These are phyloP conservation scores for Charanyca ferruginea DNA, from an alignment of 2,888 invertebrate genomes.

Conservation along the genomic window DNA sequence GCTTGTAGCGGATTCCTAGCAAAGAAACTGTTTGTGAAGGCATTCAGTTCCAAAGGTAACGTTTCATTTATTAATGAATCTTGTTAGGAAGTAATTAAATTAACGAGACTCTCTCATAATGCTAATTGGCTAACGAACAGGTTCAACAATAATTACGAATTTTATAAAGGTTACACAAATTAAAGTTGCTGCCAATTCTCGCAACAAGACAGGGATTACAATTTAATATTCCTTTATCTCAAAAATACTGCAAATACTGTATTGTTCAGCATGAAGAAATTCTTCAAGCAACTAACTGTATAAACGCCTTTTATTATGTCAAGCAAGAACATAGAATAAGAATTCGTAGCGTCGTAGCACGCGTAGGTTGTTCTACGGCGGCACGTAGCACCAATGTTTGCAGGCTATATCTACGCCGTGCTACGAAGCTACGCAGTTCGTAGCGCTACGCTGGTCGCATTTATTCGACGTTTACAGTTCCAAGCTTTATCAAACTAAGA, in stretches of 20 bases:
- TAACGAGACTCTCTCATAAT: not conserved
- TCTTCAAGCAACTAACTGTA: conserved; percentile 17
- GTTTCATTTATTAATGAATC: conserved; percentile 20
- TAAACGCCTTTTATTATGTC: conserved; percentile 36
- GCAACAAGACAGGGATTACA: not conserved
- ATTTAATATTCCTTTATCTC: not conserved
- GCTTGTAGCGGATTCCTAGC: not conserved
- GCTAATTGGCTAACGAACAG: conserved; percentile 9
- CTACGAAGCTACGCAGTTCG: conserved; percentile 49
- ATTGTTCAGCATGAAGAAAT: conserved; percentile 13
- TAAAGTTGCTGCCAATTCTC: not conserved
- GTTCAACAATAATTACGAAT: conserved; percentile 2
- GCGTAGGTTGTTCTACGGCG: conserved; percentile 53
- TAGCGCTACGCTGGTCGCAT: conserved; percentile 49
- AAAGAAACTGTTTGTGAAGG: not conserved
- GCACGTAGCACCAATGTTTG: conserved; percentile 54
- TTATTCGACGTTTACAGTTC: conserved; percentile 40
- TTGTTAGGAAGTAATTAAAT: conserved; percentile 27
- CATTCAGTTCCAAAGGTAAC: conserved; percentile 12
- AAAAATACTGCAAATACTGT: conserved; percentile 3
- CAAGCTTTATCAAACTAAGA: conserved; percentile 38
- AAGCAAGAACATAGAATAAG: conserved; percentile 44
- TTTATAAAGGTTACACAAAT: not conserved
- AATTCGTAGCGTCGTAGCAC: conserved; percentile 54
- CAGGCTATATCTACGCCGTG: conserved; percentile 54